A percentile compares a stretch with the other conserved stretches of the same genome.
Conservation (phyloP, 2,888 invertebrate species). For the Eupithecia inturbata region DNA sequence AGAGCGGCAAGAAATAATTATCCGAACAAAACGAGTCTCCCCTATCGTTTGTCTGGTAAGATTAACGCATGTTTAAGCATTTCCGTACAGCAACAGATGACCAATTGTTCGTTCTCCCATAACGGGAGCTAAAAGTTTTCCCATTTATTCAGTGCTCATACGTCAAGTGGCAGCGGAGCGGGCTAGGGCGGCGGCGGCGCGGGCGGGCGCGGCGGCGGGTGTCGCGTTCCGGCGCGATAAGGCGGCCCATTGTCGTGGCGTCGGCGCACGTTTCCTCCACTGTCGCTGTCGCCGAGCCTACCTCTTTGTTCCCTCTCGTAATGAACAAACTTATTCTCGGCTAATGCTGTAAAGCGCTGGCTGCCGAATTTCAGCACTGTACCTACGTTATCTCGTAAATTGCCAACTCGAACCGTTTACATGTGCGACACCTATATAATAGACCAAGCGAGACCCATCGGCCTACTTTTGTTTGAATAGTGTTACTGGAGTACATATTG, state of each 20-base stretch:
- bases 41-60: constrained; percentile 60
- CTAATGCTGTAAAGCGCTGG: constrained; percentile 74
- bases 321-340: constrained; percentile 83
- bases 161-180: constrained; percentile 65
- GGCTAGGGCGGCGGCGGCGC: constrained; percentile 36
- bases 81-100: constrained; percentile 74
- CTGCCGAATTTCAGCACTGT: constrained; percentile 73
- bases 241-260: constrained; percentile 80
- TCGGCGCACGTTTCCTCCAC: constrained; percentile 83
- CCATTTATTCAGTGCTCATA: constrained; percentile 83
- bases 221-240: constrained; percentile 83
- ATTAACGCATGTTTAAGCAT: constrained; percentile 74
- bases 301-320: constrained; percentile 78
- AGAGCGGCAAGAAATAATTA: constrained; percentile 52
- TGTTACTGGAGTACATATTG: constrained; percentile 66
- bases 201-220: constrained; percentile 51
- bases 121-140: constrained; percentile 80
- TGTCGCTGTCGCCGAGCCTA: constrained; percentile 80
- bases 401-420: constrained; percentile 64
- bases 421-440: constrained; percentile 63
- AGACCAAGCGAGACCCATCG: constrained; percentile 66
- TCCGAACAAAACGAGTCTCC: constrained; percentile 52
- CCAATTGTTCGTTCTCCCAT: constrained; percentile 82
- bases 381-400: constrained; percentile 68
- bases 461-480: constrained; percentile 79